Base-by-base conservation (phyloP, 2,797 vertebrate species). In the Geotria australis region DNA sequence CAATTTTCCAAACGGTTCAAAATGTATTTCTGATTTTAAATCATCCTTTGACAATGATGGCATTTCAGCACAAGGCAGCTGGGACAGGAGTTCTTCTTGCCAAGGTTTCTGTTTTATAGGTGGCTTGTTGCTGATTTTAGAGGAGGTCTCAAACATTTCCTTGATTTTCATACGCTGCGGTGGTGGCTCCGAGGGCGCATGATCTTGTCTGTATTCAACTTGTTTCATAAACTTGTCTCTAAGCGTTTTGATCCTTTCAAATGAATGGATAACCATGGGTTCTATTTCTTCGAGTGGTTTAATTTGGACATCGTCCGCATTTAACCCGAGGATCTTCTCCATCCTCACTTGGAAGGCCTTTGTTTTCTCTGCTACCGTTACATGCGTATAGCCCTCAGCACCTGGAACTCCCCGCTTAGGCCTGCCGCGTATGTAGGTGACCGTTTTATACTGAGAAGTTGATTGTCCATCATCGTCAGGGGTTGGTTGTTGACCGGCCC, bases 171-270 rank as follows among this genome's bases (percentile, higher is more conserved):
- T 38, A 38, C 24, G 24, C 24, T 38, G 24, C 38, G 24, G 24
- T 8, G 78, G 76, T 1, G 68, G 73, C 66, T 81, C 77, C 38
- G 76, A 80, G 8, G 10, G 60, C 60, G 77, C 77, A 56, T 77
- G 68, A 38, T 24, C 24, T 38, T 5, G 24, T 24, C 55, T 55
- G 2, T n/a, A 24, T 55, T 55, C 51, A n/a, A 24, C 51, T 55
- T 55, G n/a, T 55, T 55, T 55, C 51, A 55, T n/a, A 51, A 55
- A 55, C 55, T 9, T n/a, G n/a, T 55, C 51, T 24, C 24, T 51
- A 9, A 55, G 51, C n/a, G 24, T 55, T 24, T 55, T 55, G 7
- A 24, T 55, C 55, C 51, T 55, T 9, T n/a, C n/a, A 8, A n/a
- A 24, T 24, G 51, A 55, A n/a, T 55, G 51, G 8, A 24, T n/a